These are phyloP conservation scores for Calonectris borealis DNA, from an alignment of 2,113 vertebrate species.

Conservation along the genomic window DNA sequence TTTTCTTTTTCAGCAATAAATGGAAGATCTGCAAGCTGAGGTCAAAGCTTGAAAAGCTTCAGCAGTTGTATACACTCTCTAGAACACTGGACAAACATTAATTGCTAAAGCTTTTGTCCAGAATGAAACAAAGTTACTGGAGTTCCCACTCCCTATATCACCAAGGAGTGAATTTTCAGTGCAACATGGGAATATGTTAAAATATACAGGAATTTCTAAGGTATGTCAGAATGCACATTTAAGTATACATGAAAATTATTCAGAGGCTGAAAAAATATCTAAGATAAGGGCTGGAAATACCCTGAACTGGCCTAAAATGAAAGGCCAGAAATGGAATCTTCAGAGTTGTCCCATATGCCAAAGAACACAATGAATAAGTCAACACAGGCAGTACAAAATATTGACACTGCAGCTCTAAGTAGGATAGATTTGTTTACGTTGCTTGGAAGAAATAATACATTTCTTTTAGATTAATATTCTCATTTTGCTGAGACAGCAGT, in stretches of 20 bases:
- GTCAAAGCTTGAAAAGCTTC: not conserved
- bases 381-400: slow-evolving; percentile 26
- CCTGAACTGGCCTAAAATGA: not conserved
- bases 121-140: not conserved
- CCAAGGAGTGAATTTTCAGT: not conserved
- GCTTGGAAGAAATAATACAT: not conserved
- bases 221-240: not conserved
- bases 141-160: not conserved
- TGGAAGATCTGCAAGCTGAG: not conserved
- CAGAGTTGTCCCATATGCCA: not conserved
- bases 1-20: not conserved
- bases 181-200: not conserved
- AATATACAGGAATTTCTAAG: not conserved
- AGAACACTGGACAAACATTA: not conserved
- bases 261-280: not conserved
- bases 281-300: not conserved
- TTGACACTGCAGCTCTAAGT: slow-evolving; percentile 21
- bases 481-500: slow-evolving; percentile 33
- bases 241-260: not conserved
- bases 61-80: not conserved
- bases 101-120: not conserved
- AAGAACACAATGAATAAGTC: slow-evolving; percentile 7
- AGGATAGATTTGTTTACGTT: slow-evolving; percentile 35
- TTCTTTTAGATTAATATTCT: slow-evolving; percentile 45
- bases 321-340: slow-evolving; percentile 3